Evolutionary conservation across 1,140 invertebrate species (phyloP).

Genomic region (Piezodorus guildinii): DNA sequence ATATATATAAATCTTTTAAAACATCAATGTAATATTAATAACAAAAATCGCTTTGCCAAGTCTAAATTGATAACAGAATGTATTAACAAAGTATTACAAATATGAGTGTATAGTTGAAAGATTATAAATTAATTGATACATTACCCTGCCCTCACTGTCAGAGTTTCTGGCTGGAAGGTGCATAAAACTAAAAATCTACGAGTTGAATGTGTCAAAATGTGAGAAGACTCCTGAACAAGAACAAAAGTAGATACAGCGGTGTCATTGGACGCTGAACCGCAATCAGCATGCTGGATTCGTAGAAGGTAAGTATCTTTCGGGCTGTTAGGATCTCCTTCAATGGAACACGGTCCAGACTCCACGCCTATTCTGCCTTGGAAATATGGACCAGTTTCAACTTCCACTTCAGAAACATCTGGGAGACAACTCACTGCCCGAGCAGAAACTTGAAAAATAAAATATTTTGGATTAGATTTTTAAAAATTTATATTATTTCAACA

Average conservation of each 20-base stretch:
- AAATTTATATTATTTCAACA: too few species aligned
- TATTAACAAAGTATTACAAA: too few species aligned
- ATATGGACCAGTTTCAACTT: slow-evolving; percentile 64
- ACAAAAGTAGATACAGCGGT: slow-evolving; percentile 63
- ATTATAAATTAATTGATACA: not conserved
- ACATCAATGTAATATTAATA: too few species aligned
- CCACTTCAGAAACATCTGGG: slow-evolving; percentile 60
- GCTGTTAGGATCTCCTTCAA: slow-evolving; percentile 41
- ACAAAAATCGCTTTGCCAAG: too few species aligned
- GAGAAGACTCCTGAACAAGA: slow-evolving; percentile 65
- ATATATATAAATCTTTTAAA: too few species aligned
- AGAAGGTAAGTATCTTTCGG: slow-evolving; percentile 55
- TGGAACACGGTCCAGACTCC: slow-evolving; percentile 45
- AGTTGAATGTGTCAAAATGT: slow-evolving; percentile 68
- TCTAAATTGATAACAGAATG: too few species aligned
- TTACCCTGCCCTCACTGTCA: slow-evolving; percentile 58
- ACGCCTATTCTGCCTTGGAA: slow-evolving; percentile 63
- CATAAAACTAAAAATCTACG: slow-evolving; percentile 65
- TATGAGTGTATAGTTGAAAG: too few species aligned
- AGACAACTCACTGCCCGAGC: slow-evolving; percentile 61
- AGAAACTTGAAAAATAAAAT: slow-evolving; percentile 45
- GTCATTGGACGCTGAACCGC: slow-evolving; percentile 59
- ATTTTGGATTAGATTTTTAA: too few species aligned
- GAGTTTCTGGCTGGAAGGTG: slow-evolving; percentile 63
- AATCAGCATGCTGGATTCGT: slow-evolving; percentile 57